phyloP scores from a whole-genome alignment of 2,797 vertebrate species.

The Parotocinclus haroldoi region DNA sequence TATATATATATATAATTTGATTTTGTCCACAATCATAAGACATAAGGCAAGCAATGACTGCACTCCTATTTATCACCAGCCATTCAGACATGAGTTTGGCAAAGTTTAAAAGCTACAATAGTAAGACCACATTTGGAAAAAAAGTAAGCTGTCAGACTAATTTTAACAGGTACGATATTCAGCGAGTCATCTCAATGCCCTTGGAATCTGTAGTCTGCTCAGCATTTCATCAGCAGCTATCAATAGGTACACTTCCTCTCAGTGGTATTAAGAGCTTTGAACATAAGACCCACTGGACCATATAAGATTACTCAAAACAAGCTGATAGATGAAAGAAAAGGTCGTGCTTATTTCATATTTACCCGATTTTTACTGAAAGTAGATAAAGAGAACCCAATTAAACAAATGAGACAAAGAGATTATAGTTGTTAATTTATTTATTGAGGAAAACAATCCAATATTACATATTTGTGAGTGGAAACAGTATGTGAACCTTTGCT shows the following conservation, averaged over 20 bases:
- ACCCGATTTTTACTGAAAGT: too few species aligned
- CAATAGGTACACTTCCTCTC: conserved; percentile 19
- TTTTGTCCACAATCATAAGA: too few species aligned
- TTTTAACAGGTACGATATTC: conserved; percentile 5
- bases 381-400: too few species aligned
- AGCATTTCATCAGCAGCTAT: conserved; percentile 33
- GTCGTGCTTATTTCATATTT: too few species aligned
- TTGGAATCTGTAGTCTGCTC: conserved; percentile 28
- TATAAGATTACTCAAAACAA: conserved; percentile 71
- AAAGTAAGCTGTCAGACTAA: background rate
- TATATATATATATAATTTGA: too few species aligned
- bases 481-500: too few species aligned
- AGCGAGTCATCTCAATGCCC: conserved; percentile 29
- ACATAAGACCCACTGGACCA: conserved; percentile 58
- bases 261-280: conserved; percentile 63
- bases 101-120: background rate
- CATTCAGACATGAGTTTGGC: background rate
- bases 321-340: conserved; percentile 66
- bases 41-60: too few species aligned
- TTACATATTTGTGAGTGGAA: too few species aligned
- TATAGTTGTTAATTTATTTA: too few species aligned
- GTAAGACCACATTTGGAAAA: background rate
- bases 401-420: too few species aligned
- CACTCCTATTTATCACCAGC: too few species aligned
- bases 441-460: too few species aligned